Conservation (phyloP, 2,797 vertebrate species). For the Enteromius viviparus region DNA sequence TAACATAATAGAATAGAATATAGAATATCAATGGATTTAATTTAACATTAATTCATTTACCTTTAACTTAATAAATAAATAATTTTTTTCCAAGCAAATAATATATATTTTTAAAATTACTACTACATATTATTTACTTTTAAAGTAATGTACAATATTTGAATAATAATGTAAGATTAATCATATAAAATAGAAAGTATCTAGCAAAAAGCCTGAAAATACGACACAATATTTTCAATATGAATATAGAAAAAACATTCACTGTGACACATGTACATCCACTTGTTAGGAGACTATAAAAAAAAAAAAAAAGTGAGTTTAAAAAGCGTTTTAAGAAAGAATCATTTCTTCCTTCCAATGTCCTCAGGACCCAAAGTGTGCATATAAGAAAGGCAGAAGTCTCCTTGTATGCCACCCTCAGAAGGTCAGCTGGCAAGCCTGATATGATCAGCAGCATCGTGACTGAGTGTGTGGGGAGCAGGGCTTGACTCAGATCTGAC, state of each 20-base stretch:
- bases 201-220: neutral
- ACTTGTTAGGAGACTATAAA: neutral
- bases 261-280: neutral
- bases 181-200: neutral
- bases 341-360: neutral
- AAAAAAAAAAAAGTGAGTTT: neutral
- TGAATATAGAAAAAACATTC: neutral
- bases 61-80: too few species aligned
- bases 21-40: too few species aligned
- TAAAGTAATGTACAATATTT: neutral
- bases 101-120: neutral
- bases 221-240: too few species aligned
- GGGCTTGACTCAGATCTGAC: constrained; percentile 54
- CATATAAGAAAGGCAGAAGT: neutral
- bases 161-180: too few species aligned
- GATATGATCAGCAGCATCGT: constrained; percentile 44
- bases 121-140: neutral
- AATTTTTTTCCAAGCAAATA: too few species aligned
- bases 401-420: constrained; percentile 30
- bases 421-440: constrained; percentile 51
- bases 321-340: neutral
- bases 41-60: too few species aligned
- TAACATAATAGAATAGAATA: neutral
- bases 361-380: neutral
- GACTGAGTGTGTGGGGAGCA: constrained; percentile 33